Percentiles rank a stretch among this genome's conserved stretches.
phyloP scores from a whole-genome alignment of 1,140 invertebrate species.

The Trichonephila clavata region DNA sequence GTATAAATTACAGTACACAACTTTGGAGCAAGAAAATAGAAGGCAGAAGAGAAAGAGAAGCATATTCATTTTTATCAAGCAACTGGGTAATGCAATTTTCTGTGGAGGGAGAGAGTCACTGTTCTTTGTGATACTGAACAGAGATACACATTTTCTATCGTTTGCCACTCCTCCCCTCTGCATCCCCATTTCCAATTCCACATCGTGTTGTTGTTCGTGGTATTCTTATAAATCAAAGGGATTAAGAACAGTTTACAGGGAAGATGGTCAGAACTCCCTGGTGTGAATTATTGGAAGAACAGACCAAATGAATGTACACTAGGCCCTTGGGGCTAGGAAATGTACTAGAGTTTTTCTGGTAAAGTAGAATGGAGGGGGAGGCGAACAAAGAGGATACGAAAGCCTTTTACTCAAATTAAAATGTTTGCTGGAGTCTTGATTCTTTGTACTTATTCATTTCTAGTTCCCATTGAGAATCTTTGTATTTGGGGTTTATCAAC shows the following conservation, averaged over 20 bases:
- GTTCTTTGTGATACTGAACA: constrained; percentile 20
- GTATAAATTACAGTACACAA: constrained; percentile 28
- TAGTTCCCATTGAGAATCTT: neutral
- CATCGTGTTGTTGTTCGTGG: neutral
- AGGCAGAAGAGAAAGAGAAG: neutral
- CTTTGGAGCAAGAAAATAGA: neutral
- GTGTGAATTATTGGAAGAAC: constrained; percentile 19
- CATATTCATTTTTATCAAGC: constrained; percentile 30
- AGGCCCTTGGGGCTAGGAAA: neutral
- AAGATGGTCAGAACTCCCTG: constrained; percentile 1
- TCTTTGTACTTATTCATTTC: neutral
- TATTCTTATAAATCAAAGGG: constrained; percentile 24
- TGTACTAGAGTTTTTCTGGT: neutral
- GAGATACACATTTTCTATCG: constrained; percentile 9
- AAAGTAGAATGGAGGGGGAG: too few relatives aligned
- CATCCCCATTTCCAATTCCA: neutral
- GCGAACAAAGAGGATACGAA: neutral
- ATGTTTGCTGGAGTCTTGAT: neutral
- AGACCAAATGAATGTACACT: neutral
- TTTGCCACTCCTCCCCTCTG: neutral
- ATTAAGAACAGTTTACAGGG: constrained; percentile 11
- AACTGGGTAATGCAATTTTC: constrained; percentile 22
- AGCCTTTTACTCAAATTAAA: constrained; percentile 32
- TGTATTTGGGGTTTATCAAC: neutral
- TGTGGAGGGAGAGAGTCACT: neutral